Evolutionary conservation across 2,797 vertebrate genomes (phyloP).

Genomic region (Helostoma temminkii): DNA sequence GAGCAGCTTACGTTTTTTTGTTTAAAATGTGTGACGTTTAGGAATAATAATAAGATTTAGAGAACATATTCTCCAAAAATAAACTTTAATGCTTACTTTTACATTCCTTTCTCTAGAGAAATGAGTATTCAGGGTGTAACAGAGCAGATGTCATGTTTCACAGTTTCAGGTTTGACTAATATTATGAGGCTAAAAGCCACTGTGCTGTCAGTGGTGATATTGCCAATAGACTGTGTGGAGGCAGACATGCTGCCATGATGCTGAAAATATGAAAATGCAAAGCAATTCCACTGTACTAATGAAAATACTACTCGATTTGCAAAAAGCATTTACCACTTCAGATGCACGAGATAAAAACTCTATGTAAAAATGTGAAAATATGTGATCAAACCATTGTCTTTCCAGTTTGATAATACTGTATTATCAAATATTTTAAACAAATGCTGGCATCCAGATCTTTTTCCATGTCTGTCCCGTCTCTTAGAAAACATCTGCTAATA

Average conservation of each 20-base stretch:
- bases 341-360: neutral
- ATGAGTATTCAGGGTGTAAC: too few species aligned
- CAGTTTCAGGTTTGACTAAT: too few species aligned
- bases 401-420: neutral
- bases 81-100: too few species aligned
- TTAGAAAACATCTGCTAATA: neutral
- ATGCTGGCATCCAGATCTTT: neutral
- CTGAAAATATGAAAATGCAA: slow-evolving; percentile 47
- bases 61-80: too few species aligned
- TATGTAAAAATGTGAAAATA: too few species aligned
- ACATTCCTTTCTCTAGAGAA: too few species aligned
- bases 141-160: too few species aligned
- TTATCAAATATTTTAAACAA: neutral
- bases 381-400: neutral
- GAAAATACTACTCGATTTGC: slow-evolving; percentile 45
- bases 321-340: slow-evolving; percentile 34
- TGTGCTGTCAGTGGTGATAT: neutral
- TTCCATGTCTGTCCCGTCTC: neutral
- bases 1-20: too few species aligned
- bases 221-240: neutral
- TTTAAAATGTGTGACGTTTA: too few species aligned
- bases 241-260: neutral
- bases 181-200: too few species aligned
- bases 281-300: slow-evolving; percentile 13
- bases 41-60: too few species aligned